Base-by-base conservation (phyloP, 2,797 vertebrate genomes). In the Epinephelus awoara region DNA sequence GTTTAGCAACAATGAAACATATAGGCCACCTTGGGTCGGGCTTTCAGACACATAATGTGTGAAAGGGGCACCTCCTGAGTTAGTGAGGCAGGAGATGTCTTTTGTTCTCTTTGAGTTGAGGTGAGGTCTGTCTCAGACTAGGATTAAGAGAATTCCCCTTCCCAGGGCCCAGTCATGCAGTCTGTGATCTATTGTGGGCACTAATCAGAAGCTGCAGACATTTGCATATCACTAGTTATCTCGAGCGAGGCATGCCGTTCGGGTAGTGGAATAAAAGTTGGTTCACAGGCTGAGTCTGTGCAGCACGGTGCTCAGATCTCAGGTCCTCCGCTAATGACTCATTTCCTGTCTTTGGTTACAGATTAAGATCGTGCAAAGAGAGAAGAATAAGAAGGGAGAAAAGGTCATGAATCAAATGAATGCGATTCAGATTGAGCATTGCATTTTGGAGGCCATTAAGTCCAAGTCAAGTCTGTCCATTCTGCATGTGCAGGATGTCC, bases 121-220 rank as follows among this genome's bases (percentile, higher is more conserved):
- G 84, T 92, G 85, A 89, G 81, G 84, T 89, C 84, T 85, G 85
- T 93, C 92, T 90, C 76, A 89, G 89, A 91, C 82, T 44, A 86
- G 87, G 89, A 92, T 92, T 91, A 13, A 73, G 77, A 87, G 86
- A 90, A 83, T 85, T 56, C 75, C 58, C 40, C 69, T 73, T 85
- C 77, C 73, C 75, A 58, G 58, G 73, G 65, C 62, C 85, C 87
- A 86, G 83, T 82, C 88, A 89, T 88, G 88, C 90, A 91, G 81
- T 23, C 71, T 19, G 10, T 82, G 23, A 83, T 86, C 86, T 86
- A 79, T 90, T 88, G 84, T 91, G 56, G 73, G 21, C 67, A 23
- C 66, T 78, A 77, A 88, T 91, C 88, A 87, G 75, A 85, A 66
- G 52, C 52, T 74, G 66, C 19, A 72, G 56, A 65, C 57, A 89